Evolutionary conservation across 2,113 vertebrate genomes (phyloP).

Genomic region (Cavia porcellus): DNA sequence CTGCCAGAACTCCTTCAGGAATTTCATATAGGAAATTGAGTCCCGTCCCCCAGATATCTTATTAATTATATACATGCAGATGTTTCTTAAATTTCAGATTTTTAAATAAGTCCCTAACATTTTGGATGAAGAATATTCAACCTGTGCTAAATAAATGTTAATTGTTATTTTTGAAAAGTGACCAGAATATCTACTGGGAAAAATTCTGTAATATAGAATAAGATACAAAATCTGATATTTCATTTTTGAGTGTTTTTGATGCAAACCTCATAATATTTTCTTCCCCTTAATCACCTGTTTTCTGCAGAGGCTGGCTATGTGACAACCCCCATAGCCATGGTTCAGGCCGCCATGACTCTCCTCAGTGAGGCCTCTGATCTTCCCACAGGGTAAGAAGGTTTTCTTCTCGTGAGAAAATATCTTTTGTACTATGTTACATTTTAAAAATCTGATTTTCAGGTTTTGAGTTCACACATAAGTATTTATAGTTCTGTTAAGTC

Average conservation of each 20-base stretch:
- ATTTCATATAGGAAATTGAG: not conserved
- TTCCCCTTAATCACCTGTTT: not conserved
- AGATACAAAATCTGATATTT: not conserved
- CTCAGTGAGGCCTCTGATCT: slow-evolving; percentile 92
- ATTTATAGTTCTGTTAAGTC: slow-evolving; percentile 13
- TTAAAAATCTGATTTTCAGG: slow-evolving; percentile 54
- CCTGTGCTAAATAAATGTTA: not conserved
- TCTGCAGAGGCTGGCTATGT: slow-evolving; percentile 93
- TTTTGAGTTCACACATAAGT: not conserved
- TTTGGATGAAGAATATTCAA: not conserved
- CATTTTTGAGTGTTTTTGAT: not conserved
- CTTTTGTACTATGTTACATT: not conserved
- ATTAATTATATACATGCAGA: not conserved
- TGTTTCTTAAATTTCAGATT: not conserved
- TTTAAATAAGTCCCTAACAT: not conserved
- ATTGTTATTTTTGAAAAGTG: slow-evolving; percentile 18
- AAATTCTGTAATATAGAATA: not conserved
- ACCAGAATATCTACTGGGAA: not conserved
- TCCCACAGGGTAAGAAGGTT: slow-evolving; percentile 92
- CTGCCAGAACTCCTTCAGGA: not conserved
- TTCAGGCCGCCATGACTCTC: slow-evolving; percentile 94
- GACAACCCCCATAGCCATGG: slow-evolving; percentile 95
- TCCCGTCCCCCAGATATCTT: not conserved
- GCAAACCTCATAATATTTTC: too few species aligned
- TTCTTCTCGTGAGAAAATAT: not conserved